Percentiles rank a stretch among this genome's conserved stretches.
Conservation (phyloP, 2,888 invertebrate species). For the Lasioglossum zephyrum region DNA sequence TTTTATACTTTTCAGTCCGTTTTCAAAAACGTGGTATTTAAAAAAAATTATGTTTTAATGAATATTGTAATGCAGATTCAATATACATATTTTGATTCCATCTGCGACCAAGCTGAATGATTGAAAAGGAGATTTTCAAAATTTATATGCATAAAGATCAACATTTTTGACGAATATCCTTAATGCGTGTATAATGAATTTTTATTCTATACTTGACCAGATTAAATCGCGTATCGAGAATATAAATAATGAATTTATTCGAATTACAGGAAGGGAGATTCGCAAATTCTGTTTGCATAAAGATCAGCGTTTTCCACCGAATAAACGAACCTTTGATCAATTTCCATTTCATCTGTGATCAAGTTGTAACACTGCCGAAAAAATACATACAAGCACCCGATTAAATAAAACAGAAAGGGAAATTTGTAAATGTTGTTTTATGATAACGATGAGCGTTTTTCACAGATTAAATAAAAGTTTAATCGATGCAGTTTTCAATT, state of each 20-base stretch:
- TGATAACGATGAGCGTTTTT: neutral
- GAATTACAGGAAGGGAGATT: neutral
- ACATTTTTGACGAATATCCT: neutral
- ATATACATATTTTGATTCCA: neutral
- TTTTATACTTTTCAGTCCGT: too few species aligned
- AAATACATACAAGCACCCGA: neutral
- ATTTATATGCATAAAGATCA: neutral
- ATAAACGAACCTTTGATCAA: neutral
- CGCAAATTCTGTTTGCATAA: neutral
- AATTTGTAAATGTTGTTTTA: neutral
- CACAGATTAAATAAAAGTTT: neutral
- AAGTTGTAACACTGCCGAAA: neutral
- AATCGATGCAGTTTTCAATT: neutral
- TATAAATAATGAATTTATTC: neutral
- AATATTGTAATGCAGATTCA: neutral
- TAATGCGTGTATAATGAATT: neutral
- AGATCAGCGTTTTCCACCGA: neutral
- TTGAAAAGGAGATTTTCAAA: neutral
- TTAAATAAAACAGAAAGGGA: neutral
- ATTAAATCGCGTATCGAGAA: neutral
- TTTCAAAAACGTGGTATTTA: too few species aligned
- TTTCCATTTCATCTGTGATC: neutral
- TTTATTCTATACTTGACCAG: neutral
- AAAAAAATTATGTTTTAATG: neutral
- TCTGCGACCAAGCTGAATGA: neutral